Conservation (phyloP, 2,888 invertebrate genomes). For the Horisme vitalbata region DNA sequence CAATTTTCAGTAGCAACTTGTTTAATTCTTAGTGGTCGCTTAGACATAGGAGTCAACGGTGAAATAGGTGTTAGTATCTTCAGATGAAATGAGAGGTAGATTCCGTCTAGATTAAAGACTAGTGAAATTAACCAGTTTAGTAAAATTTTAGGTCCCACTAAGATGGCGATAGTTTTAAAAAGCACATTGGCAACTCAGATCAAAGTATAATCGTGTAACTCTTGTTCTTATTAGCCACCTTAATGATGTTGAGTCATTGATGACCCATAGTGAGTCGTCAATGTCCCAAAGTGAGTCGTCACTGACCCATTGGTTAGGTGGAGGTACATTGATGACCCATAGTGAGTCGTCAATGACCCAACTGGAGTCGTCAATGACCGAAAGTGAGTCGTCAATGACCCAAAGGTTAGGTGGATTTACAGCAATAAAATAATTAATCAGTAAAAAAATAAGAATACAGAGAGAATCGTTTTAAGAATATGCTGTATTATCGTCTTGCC, state of each 20-base stretch:
- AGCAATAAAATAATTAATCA: no score
- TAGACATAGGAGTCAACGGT: conserved; percentile 8
- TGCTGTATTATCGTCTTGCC: conserved; percentile 36
- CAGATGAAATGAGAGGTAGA: conserved; percentile 56
- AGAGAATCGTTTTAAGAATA: not conserved
- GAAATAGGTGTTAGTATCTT: conserved; percentile 40
- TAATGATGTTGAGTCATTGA: no score
- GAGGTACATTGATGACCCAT: not conserved
- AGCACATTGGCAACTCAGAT: conserved; percentile 34
- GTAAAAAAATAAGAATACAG: no score
- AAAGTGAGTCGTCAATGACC: not conserved
- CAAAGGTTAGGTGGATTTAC: no score
- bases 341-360: not conserved
- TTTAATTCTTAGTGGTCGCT: not conserved
- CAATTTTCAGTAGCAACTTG: not conserved
- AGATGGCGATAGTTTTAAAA: conserved; percentile 50
- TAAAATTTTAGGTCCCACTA: conserved; percentile 62
- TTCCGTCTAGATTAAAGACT: conserved; percentile 69
- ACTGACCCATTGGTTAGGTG: not conserved
- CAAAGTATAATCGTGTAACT: not conserved
- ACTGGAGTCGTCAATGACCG: not conserved
- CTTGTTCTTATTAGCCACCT: not conserved
- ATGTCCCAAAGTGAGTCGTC: not conserved
- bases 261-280: not conserved
- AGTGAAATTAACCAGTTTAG: conserved; percentile 72